Conservation (phyloP, 2,888 invertebrate genomes). For the Galeopsomyia nigrocyanea region DNA sequence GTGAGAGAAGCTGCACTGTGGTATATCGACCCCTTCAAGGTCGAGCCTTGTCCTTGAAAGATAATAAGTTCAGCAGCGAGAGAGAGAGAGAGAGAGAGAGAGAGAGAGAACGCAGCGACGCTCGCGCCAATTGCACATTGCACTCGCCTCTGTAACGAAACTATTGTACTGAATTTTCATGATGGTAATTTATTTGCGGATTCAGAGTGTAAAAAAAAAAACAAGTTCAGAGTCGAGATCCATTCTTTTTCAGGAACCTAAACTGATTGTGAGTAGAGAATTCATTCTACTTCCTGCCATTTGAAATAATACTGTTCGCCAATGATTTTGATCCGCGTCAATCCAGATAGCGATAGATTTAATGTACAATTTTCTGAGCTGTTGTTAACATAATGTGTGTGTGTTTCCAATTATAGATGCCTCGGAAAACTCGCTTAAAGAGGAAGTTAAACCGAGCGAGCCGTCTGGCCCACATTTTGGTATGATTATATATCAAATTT, state of each 20-base stretch:
- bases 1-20: not conserved
- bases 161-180: no score
- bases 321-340: no score
- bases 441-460: slow-evolving; percentile 44
- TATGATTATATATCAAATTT: slow-evolving; percentile 40
- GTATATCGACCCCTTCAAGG: slow-evolving; percentile 45
- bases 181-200: no score
- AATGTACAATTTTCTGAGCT: no score
- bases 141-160: no score
- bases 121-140: not conserved
- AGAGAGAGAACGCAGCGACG: not conserved
- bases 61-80: slow-evolving; percentile 41
- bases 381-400: slow-evolving; percentile 23
- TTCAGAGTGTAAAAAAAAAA: no score
- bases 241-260: no score
- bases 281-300: no score
- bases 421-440: slow-evolving; percentile 42
- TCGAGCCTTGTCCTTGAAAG: slow-evolving; percentile 39
- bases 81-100: slow-evolving; percentile 9
- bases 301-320: no score
- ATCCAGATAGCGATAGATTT: no score
- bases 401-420: slow-evolving; percentile 44
- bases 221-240: no score
- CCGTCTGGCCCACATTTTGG: slow-evolving; percentile 42
- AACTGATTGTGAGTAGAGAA: no score